Evolutionary conservation across 2,888 invertebrate genomes (phyloP).

Genomic region (Ophioninae sp.): DNA sequence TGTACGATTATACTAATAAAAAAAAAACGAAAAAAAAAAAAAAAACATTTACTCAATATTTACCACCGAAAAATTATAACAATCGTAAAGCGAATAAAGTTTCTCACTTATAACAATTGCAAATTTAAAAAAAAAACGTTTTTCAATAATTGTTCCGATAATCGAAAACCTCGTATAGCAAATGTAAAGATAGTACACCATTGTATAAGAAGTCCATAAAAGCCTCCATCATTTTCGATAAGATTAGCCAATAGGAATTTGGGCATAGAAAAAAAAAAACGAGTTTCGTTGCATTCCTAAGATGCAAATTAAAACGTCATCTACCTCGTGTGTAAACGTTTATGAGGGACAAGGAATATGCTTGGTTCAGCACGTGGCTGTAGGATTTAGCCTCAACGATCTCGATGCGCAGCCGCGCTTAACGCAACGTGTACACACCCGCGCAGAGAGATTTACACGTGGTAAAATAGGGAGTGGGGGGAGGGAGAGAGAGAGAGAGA

Average conservation of each 20-base stretch:
- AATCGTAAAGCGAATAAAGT: too few relatives aligned
- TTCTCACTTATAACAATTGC: too few relatives aligned
- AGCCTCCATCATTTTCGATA: not conserved
- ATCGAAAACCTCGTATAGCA: too few relatives aligned
- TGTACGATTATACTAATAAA: too few relatives aligned
- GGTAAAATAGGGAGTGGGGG: not conserved
- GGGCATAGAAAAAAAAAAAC: not conserved
- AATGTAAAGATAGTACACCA: too few relatives aligned
- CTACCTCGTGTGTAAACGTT: not conserved
- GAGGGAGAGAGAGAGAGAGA: not conserved
- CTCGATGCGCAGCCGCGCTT: conserved; percentile 59
- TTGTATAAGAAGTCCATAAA: not conserved
- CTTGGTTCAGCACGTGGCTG: conserved; percentile 55
- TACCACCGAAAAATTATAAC: too few relatives aligned
- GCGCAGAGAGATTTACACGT: conserved; percentile 27
- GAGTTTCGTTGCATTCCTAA: not conserved
- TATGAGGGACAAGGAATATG: conserved; percentile 12
- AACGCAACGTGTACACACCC: conserved; percentile 44
- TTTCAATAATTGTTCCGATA: too few relatives aligned
- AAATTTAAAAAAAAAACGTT: too few relatives aligned
- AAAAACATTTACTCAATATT: too few relatives aligned
- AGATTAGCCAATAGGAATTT: not conserved
- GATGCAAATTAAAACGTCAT: not conserved
- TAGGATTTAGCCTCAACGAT: conserved; percentile 32
- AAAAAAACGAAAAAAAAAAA: too few relatives aligned